Conservation (phyloP, 2,888 invertebrate species). For the Ophraella communa region DNA sequence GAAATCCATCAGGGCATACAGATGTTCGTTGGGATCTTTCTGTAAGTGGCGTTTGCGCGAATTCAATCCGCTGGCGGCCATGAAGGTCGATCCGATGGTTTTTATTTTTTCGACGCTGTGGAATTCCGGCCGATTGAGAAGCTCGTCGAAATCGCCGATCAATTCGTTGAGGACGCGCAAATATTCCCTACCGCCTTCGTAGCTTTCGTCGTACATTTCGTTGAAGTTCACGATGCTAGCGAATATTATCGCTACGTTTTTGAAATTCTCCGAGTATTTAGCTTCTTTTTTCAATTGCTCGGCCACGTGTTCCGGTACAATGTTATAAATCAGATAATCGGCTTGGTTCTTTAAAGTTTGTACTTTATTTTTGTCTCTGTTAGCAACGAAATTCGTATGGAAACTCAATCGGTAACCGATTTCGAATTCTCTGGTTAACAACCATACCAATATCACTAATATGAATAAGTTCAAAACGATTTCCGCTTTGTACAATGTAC, state of each 20-base stretch:
- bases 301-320: conserved; percentile 94
- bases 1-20: conserved; percentile 91
- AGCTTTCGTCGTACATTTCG: conserved; percentile 97
- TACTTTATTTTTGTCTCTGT: conserved; percentile 85
- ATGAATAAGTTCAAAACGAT: conserved; percentile 82
- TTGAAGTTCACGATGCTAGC: conserved; percentile 97
- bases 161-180: conserved; percentile 93
- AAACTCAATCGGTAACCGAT: conserved; percentile 92
- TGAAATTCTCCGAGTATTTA: conserved; percentile 93
- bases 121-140: conserved; percentile 81
- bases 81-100: conserved; percentile 95
- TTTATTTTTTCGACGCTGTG: conserved; percentile 96
- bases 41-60: conserved; percentile 75
- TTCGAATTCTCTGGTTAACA: conserved; percentile 94
- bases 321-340: conserved; percentile 95
- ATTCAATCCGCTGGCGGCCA: conserved; percentile 96
- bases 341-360: conserved; percentile 95
- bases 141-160: conserved; percentile 94
- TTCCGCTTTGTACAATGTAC: conserved; percentile 62
- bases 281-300: conserved; percentile 92
- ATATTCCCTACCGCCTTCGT: conserved; percentile 93
- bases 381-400: conserved; percentile 90
- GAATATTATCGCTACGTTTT: conserved; percentile 91
- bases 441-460: conserved; percentile 87
- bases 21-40: conserved; percentile 75